Percentiles rank a stretch among this genome's conserved stretches.
Evolutionary conservation across 2,888 invertebrate genomes (phyloP).

Genomic region (Salpingus planirostris): DNA sequence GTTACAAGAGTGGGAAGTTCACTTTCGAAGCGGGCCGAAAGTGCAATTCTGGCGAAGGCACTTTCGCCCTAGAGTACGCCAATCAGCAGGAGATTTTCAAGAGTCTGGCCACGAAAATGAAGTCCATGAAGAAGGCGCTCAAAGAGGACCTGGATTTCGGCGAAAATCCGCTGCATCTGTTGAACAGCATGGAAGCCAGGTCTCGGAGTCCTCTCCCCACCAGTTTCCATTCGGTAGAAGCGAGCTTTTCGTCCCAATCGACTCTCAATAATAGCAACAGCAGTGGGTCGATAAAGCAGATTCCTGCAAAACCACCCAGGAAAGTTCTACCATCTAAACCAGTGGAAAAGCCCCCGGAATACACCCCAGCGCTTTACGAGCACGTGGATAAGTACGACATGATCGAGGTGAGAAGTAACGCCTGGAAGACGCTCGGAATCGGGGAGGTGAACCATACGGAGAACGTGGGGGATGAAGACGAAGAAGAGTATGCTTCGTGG

Average conservation of each 20-base stretch:
- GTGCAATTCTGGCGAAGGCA: slow-evolving; percentile 78
- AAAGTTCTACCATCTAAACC: slow-evolving; percentile 16
- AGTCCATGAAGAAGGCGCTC: slow-evolving; percentile 75
- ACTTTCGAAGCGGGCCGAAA: slow-evolving; percentile 83
- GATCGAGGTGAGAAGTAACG: slow-evolving; percentile 67
- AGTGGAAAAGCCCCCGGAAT: not conserved
- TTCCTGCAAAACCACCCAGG: slow-evolving; percentile 38
- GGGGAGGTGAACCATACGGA: slow-evolving; percentile 67
- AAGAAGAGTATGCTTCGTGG: slow-evolving; percentile 40
- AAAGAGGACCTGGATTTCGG: slow-evolving; percentile 56
- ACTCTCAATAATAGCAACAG: too few relatives aligned
- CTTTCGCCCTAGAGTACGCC: slow-evolving; percentile 69
- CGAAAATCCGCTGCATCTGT: slow-evolving; percentile 66
- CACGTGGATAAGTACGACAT: slow-evolving; percentile 47
- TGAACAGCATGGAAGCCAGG: slow-evolving; percentile 69
- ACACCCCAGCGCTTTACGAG: slow-evolving; percentile 30
- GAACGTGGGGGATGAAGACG: slow-evolving; percentile 37
- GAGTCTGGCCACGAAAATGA: slow-evolving; percentile 75
- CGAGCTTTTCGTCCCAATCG: slow-evolving; percentile 6
- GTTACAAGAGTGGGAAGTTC: slow-evolving; percentile 77
- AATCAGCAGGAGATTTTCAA: slow-evolving; percentile 76
- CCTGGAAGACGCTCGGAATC: slow-evolving; percentile 73
- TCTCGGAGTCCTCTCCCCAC: slow-evolving; percentile 64
- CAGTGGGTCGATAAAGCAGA: slow-evolving; percentile 2
- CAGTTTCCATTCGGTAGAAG: slow-evolving; percentile 43